phyloP scores from a whole-genome alignment of 2,113 vertebrate genomes.

The Triplophysa rosa region DNA sequence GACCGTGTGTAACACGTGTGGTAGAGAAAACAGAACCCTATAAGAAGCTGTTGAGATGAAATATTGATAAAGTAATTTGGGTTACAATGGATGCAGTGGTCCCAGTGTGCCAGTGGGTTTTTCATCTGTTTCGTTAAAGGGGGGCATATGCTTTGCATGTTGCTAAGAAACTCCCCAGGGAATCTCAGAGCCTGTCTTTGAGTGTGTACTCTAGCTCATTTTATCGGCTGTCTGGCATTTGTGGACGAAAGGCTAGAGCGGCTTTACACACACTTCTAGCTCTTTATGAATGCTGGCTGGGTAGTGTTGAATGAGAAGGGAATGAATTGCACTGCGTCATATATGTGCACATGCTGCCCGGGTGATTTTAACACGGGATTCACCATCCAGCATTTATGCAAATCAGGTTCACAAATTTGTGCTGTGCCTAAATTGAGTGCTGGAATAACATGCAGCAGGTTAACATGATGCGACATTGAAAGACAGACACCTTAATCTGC shows the following conservation, averaged over 20 bases:
- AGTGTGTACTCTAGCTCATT: conserved; percentile 49
- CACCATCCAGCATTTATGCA: no score
- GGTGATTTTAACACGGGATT: no score
- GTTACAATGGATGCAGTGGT: background rate
- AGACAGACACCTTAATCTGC: no score
- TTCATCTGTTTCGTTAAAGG: conserved; percentile 28
- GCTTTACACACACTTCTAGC: background rate
- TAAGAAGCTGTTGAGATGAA: background rate
- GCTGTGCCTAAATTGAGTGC: no score
- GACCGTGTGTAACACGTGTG: background rate
- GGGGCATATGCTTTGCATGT: conserved; percentile 53
- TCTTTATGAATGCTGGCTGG: background rate
- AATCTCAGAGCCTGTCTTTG: conserved; percentile 53
- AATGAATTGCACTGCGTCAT: background rate
- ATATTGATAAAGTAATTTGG: background rate
- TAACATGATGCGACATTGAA: no score
- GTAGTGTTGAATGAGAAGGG: background rate
- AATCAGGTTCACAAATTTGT: no score
- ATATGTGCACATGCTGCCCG: no score
- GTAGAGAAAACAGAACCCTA: background rate
- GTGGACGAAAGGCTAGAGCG: conserved; percentile 56
- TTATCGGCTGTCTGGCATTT: conserved; percentile 61
- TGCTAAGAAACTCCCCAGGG: conserved; percentile 59
- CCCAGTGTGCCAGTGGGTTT: conserved; percentile 36
- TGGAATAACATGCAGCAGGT: no score